Conservation (phyloP, 2,888 invertebrate genomes). For the Nipponacmea schrenckii region DNA sequence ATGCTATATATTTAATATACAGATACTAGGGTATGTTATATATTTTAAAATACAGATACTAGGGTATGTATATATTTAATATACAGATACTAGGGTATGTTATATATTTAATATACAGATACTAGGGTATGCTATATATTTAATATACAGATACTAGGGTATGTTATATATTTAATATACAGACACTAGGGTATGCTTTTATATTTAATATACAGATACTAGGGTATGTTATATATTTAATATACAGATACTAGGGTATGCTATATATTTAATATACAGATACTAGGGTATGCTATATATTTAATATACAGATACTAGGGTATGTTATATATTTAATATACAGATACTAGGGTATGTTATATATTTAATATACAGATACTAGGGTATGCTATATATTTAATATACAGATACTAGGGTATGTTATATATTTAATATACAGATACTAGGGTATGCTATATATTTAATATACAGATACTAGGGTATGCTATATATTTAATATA, state of each 20-base stretch:
- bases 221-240: conserved; percentile 25
- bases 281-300: conserved; percentile 21
- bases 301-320: conserved; percentile 27
- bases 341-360: conserved; percentile 25
- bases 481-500: conserved; percentile 20
- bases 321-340: conserved; percentile 20
- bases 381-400: conserved; percentile 25
- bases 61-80: conserved; percentile 24
- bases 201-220: conserved; percentile 20
- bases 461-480: conserved; percentile 27
- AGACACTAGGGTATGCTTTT: conserved; percentile 25
- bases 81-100: conserved; percentile 28
- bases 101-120: conserved; percentile 21
- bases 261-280: conserved; percentile 21
- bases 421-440: conserved; percentile 21
- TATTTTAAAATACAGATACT: conserved; percentile 23
- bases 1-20: conserved; percentile 20
- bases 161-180: conserved; percentile 20
- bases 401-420: conserved; percentile 28
- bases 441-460: conserved; percentile 21
- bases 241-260: conserved; percentile 28
- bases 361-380: conserved; percentile 22
- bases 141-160: conserved; percentile 28
- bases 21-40: conserved; percentile 23
- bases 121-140: conserved; percentile 22